These are phyloP conservation scores for Heterohyrax brucei DNA, from an alignment of 2,797 vertebrate species.

Conservation along the genomic window DNA sequence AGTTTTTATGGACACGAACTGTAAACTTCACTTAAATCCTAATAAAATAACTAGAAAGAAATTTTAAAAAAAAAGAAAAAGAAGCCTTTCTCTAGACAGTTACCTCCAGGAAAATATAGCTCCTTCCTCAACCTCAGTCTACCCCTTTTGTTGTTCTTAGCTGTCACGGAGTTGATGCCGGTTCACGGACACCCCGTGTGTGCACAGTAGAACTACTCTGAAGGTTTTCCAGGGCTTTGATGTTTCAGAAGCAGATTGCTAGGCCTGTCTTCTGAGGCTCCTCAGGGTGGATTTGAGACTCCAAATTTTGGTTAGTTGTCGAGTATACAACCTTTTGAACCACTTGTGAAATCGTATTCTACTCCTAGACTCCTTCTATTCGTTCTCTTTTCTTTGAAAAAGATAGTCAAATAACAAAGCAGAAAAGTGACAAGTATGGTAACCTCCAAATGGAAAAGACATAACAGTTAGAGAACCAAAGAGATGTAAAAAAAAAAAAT, in stretches of 20 bases:
- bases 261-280: not conserved
- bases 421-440: not conserved
- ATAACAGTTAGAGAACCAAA: not conserved
- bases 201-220: not conserved
- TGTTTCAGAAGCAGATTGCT: not conserved
- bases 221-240: not conserved
- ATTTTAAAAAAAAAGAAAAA: no score
- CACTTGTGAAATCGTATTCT: not conserved
- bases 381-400: not conserved
- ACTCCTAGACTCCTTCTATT: not conserved
- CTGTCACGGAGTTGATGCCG: not conserved
- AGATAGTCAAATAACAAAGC: not conserved
- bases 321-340: not conserved
- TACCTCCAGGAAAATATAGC: not conserved
- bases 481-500: slow-evolving; percentile 11
- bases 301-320: not conserved
- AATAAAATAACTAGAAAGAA: no score
- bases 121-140: not conserved
- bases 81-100: not conserved
- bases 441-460: not conserved
- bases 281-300: not conserved
- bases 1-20: no score
- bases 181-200: not conserved
- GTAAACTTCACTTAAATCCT: no score
- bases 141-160: not conserved